Base-by-base conservation (phyloP, 2,113 vertebrate genomes). In the Boleophthalmus pectinirostris region DNA sequence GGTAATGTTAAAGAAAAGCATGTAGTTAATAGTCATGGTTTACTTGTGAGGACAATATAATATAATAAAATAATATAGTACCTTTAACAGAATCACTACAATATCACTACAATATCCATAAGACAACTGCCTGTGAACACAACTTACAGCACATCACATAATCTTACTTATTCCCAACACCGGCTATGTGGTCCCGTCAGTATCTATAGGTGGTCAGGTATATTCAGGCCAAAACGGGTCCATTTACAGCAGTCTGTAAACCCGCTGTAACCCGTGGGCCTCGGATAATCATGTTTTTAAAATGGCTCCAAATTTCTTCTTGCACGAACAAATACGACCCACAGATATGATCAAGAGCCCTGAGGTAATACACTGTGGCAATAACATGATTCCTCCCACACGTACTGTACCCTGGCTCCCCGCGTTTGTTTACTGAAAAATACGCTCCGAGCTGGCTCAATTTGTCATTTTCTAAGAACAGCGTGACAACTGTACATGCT, bases 271-370 rank as follows among this genome's bases (percentile, higher is more conserved):
- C 63, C 15, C 1, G 25, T 10, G 33, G 35, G 16, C 16, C 18
- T 29, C 35, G 10, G 61, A 64, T 64, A 83, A 74, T 77, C 11
- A 43, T 72, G 82, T 54, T 68, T 80, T 89, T 90, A 89, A 92
- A 90, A 90, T 77, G 81, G 74, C 75, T 67, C 77, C 75, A 76
- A 82, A 90, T 87, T 70, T 82, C 71, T 72, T 13, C 63, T 47
- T 6, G 56, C 51, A n/a, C 14, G 53, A 68, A 75, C 82, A 73
- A 84, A 87, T 75, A 80, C 81, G 6, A 43, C 20, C 35, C 43
- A 20, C 43, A 46, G 43, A 73, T 73, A 71, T 21, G 64, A 84
- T 84, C 74, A 84, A 43, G 67, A 72, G 66, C 72, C 11, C 21
- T 47, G 43, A 79, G 73, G 24, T 72, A 64, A 4, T 68, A 53